Evolutionary conservation across 2,888 invertebrate species (phyloP), one percentile per base, ranked within the genome.

Genomic region (Microctonus aethiopoides): DNA sequence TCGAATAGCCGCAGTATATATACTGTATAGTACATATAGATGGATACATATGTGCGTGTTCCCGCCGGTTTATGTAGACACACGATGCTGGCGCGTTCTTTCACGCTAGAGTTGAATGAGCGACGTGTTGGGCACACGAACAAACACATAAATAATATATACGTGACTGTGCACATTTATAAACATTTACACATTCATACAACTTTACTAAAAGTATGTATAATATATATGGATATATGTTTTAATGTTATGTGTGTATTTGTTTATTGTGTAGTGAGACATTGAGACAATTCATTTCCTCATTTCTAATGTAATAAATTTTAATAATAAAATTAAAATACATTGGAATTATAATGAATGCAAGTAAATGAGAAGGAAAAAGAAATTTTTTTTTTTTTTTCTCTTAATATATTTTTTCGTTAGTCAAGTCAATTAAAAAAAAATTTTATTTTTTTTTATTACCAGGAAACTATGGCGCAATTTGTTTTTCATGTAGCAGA

Each of bases 81-180:
- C 29, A 7, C 16, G 46, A 46, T 34, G 32, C 16, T 57, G 26
- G 20, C 39, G 36, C 39, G 22, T n/a, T 24, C 36, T 36, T 24
- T 60, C 13, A 39, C 60, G 36, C 7, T 22, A 39, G 24, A 64
- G 64, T 54, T 64, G 54, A 54, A 54, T 54, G 64, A 36, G 64
- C 64, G 52, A 36, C 36, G 52, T 46, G 46, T 7, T 46, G 52
- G 11, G 7, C 57, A 34, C 34, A 51, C 51, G 32, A 32, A 34
- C 13, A 63, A 22, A 46, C 20, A 32, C 32, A 52, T 52, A 63
- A 52, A 63, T 52, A 52, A 63, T 11, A 46, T 57, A 34, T 9
- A 63, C 20, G 51, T 63, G 32, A 63, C 51, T 57, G 20, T 63
- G 26, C 32, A 51, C 46, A 51, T 63, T 63, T 63, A n/a, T n/a